Evolutionary conservation across 2,888 invertebrate species (phyloP).

Genomic region (Agrotis clavis): DNA sequence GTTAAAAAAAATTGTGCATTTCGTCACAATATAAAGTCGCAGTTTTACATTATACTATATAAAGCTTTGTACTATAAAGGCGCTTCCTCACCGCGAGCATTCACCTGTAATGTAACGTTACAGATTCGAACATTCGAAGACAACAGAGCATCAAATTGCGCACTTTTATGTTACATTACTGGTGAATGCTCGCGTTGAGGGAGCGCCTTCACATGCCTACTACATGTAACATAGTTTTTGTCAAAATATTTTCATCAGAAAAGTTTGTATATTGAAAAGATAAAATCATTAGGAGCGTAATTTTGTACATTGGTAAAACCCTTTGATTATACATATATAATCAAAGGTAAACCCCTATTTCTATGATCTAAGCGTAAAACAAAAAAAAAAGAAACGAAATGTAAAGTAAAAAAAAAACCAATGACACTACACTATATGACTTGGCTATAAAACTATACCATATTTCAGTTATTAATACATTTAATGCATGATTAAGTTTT

Average conservation of each 20-base stretch:
- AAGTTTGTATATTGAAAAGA: too few relatives aligned
- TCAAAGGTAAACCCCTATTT: too few relatives aligned
- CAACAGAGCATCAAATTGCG: too few relatives aligned
- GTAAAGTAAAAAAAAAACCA: background rate
- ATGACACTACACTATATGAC: background rate
- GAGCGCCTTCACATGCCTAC: background rate
- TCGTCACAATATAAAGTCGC: background rate
- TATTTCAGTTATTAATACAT: conserved; percentile 21
- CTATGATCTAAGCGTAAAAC: too few relatives aligned
- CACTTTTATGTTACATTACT: too few relatives aligned
- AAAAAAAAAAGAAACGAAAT: background rate
- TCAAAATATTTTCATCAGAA: background rate
- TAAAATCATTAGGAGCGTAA: background rate
- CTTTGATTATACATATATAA: too few relatives aligned
- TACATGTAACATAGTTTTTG: background rate
- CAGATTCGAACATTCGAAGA: too few relatives aligned
- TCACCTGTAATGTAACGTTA: too few relatives aligned
- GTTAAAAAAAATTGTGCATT: too few relatives aligned
- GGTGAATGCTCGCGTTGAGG: too few relatives aligned
- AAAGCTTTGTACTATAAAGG: background rate
- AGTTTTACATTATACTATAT: background rate
- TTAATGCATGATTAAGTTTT: background rate
- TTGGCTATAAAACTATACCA: background rate
- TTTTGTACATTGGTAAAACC: background rate
- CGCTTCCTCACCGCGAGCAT: too few relatives aligned